A percentile compares a stretch with the other conserved stretches of the same genome.
Conservation (phyloP, 2,113 vertebrate species). For the Corvus moneduloides region DNA sequence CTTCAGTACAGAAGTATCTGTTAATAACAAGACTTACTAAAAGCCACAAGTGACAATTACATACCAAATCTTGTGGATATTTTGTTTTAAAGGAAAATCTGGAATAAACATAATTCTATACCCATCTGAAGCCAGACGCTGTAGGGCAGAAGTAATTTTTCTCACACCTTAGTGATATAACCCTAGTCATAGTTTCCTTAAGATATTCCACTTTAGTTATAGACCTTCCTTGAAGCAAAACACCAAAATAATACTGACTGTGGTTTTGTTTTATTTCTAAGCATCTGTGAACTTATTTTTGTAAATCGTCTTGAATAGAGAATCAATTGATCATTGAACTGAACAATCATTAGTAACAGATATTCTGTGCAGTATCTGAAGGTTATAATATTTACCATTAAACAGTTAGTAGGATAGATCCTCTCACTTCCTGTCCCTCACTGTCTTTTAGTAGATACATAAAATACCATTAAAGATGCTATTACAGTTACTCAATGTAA, state of each 20-base stretch:
- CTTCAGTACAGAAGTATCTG: neutral
- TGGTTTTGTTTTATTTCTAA: neutral
- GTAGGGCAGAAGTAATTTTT: neutral
- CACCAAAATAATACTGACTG: neutral
- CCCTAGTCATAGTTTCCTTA: neutral
- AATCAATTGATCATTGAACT: neutral
- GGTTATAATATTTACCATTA: neutral
- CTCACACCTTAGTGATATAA: neutral
- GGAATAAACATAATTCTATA: neutral
- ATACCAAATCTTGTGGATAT: neutral
- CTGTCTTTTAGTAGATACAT: neutral
- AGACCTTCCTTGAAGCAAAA: neutral
- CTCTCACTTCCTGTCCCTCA: neutral
- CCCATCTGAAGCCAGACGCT: neutral
- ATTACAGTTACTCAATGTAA: neutral
- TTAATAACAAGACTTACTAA: neutral
- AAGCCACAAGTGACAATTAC: neutral
- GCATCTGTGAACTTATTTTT: neutral
- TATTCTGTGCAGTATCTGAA: neutral
- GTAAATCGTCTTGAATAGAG: neutral
- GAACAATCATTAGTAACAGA: neutral
- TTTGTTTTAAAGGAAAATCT: neutral
- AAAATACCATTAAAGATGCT: neutral
- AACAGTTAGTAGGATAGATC: neutral
- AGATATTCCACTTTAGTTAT: neutral